Evolutionary conservation across 2,113 vertebrate species (phyloP).

Genomic region (Odontesthes bonariensis): DNA sequence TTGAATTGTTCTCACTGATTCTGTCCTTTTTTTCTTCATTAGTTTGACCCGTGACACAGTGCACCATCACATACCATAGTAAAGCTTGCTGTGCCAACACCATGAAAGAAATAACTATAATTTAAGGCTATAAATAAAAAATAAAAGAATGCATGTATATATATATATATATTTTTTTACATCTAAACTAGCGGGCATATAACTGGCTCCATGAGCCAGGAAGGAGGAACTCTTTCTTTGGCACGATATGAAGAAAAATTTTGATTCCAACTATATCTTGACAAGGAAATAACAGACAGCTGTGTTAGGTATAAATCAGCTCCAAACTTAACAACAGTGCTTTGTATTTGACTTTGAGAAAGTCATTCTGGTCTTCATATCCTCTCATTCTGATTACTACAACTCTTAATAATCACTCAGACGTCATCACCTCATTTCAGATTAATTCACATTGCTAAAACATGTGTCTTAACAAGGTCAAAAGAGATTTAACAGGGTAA

Average conservation of each 20-base stretch:
- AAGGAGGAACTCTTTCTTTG: neutral
- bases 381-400: neutral
- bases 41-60: no score
- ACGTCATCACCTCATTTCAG: neutral
- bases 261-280: neutral
- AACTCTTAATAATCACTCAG: slow-evolving; percentile 9
- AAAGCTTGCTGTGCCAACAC: no score
- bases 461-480: slow-evolving; percentile 5
- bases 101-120: no score
- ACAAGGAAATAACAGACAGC: neutral
- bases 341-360: slow-evolving; percentile 4
- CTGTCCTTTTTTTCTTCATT: no score
- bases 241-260: neutral
- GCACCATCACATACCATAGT: no score
- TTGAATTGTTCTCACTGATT: no score
- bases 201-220: neutral
- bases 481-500: neutral
- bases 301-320: neutral
- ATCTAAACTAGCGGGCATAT: neutral
- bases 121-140: no score
- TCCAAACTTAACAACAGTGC: slow-evolving; percentile 1
- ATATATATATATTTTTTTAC: neutral
- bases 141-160: neutral
- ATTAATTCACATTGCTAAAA: neutral
- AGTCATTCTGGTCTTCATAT: neutral